Base-by-base conservation (phyloP, 1,140 invertebrate genomes). In the Pristionchus pacificus region DNA sequence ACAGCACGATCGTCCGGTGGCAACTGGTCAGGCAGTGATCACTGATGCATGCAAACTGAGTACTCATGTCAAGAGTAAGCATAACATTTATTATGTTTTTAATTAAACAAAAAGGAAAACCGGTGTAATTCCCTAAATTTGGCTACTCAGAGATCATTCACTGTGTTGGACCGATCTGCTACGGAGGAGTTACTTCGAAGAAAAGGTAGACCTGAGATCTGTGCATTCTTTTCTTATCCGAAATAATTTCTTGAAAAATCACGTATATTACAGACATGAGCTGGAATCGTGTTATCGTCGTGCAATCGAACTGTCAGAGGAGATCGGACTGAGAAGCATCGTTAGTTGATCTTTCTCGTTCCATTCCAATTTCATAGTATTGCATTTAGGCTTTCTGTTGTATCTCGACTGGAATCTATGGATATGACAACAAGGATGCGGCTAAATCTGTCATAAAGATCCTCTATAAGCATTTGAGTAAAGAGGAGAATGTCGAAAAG, bases 381-480 rank as follows among this genome's bases (percentile, higher is more conserved):
- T 49, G 38, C n/a, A n/a, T n/a, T n/a, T 28, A 73, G 71, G 71
- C 71, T 2, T 73, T 73, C 67, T 69, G 65, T 28, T 73, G 71
- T 49, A 73, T 73, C 29, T 64, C 65, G 25, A 73, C 71, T 19
- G 71, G 71, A 31, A 70, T 73, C 14, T 73, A 73, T n/a, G 71
- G 71, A 1, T 73, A 73, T 68, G 65, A 65, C 1, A 73, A 73
- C 29, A 66, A 73, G 1, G 71, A 73, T 59, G 71, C 71, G 27
- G 71, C 71, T 1, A 30, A 49, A 29, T 30, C 60, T 19, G 71
- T 68, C n/a, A 55, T 49, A 15, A 62, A 68, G 1, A 60, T 59
- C 27, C 10, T 73, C 30, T 31, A 30, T 25, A 55, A 68, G n/a
- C 68, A 55, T 49, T 38, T 73, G 2, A 70, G 19, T 10, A 19